phyloP scores from a whole-genome alignment of 2,113 vertebrate genomes.

The Ranitomeya variabilis region DNA sequence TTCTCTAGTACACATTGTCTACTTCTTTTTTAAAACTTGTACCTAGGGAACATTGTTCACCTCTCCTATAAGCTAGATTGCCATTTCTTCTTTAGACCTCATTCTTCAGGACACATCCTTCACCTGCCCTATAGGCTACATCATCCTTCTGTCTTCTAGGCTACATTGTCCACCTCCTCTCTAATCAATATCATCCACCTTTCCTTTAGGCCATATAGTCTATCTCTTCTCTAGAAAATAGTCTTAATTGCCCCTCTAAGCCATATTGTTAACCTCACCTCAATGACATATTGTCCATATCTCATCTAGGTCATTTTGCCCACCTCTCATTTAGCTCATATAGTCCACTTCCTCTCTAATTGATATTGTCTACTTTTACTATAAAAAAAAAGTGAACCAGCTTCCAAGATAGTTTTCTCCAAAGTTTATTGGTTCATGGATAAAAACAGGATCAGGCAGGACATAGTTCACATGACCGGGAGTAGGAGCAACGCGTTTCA shows the following conservation, averaged over 20 bases:
- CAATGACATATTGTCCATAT: neutral
- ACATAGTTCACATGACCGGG: too few relatives aligned
- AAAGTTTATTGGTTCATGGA: too few relatives aligned
- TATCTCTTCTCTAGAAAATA: neutral
- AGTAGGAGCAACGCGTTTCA: too few relatives aligned
- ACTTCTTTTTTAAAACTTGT: neutral
- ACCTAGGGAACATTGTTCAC: too few relatives aligned
- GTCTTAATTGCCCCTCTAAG: neutral
- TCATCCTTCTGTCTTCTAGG: neutral
- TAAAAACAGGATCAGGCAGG: too few relatives aligned
- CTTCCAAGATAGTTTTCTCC: too few relatives aligned
- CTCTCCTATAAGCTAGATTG: too few relatives aligned
- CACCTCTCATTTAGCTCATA: neutral
- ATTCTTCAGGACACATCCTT: neutral
- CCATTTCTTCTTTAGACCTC: neutral
- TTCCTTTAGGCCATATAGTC: neutral
- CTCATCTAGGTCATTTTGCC: neutral
- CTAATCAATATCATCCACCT: neutral
- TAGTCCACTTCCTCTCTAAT: neutral
- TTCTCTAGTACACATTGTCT: neutral
- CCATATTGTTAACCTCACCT: neutral
- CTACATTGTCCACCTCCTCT: neutral
- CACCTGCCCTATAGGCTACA: neutral
- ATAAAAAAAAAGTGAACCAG: too few relatives aligned
- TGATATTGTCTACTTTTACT: neutral